Conservation (phyloP, 1,140 invertebrate genomes). For the Drosophila arawakana region DNA sequence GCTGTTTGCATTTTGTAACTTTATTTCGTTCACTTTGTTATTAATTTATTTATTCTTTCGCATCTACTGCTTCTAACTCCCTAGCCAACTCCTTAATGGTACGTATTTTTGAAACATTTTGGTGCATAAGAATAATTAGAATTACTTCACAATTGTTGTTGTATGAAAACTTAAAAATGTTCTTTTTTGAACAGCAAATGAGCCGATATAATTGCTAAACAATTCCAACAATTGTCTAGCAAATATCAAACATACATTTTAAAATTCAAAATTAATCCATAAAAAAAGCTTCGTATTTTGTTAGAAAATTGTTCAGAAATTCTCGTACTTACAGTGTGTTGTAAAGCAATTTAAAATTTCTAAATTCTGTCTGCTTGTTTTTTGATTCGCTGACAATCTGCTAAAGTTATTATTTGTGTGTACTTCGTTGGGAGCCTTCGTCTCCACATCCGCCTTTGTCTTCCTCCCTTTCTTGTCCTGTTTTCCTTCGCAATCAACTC, state of each 20-base stretch:
- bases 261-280: too few species aligned
- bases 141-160: conserved; percentile 74
- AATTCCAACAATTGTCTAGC: background rate
- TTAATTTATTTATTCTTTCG: conserved; percentile 64
- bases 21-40: conserved; percentile 60
- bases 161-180: conserved; percentile 42
- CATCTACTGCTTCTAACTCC: conserved; percentile 11
- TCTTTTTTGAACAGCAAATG: conserved; percentile 1
- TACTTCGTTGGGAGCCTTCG: conserved; percentile 11
- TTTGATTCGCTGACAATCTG: conserved; percentile 67
- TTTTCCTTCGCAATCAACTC: conserved; percentile 2
- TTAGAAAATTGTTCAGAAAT: background rate
- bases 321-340: conserved; percentile 22
- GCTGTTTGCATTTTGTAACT: conserved; percentile 52
- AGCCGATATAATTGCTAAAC: too few species aligned
- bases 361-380: conserved; percentile 45
- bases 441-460: background rate
- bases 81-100: conserved; percentile 9
- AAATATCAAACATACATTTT: background rate
- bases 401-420: conserved; percentile 51
- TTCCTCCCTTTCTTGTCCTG: background rate
- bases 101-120: conserved; percentile 23
- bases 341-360: background rate
- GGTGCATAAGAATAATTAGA: conserved; percentile 74
- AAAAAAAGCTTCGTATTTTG: background rate